phyloP scores from a whole-genome alignment of 2,888 invertebrate genomes.

The Drosophila neoperkinsi region DNA sequence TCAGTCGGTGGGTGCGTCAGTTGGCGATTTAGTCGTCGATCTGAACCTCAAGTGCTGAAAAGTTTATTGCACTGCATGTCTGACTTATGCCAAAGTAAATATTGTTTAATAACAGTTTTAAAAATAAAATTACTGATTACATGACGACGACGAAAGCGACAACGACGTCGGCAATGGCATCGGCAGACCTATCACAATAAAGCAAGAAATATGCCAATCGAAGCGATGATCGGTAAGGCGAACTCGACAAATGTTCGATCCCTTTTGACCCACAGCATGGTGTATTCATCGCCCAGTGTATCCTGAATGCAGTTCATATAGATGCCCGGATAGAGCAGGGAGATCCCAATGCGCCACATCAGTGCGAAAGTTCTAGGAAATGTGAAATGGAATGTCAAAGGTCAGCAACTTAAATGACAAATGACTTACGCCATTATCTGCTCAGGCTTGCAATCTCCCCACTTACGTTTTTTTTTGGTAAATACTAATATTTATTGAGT shows the following conservation, averaged over 20 bases:
- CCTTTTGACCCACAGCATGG: conserved; percentile 24
- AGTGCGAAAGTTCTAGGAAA: conserved; percentile 13
- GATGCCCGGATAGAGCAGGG: conserved; percentile 38
- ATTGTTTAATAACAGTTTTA: conserved; percentile 80
- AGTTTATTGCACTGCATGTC: conserved; percentile 75
- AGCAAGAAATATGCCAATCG: conserved; percentile 32
- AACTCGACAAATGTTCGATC: not conserved
- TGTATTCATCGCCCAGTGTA: conserved; percentile 27
- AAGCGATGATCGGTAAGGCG: accelerated
- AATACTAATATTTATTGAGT: not conserved
- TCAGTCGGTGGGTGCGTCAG: conserved; percentile 23
- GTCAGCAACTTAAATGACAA: not conserved
- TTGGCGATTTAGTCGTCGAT: conserved; percentile 23
- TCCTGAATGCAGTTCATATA: conserved; percentile 39
- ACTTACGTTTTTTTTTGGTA: no score
- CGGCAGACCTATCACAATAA: conserved; percentile 69
- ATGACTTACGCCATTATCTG: conserved; percentile 22
- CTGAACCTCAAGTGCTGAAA: conserved; percentile 66
- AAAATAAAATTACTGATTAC: conserved; percentile 79
- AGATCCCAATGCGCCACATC: conserved; percentile 40
- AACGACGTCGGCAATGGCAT: conserved; percentile 38
- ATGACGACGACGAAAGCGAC: conserved; percentile 27
- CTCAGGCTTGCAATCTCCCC: not conserved
- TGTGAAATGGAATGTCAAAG: not conserved
- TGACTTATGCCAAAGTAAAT: conserved; percentile 77